Evolutionary conservation across 1,140 invertebrate genomes (phyloP).

Genomic region (Aricia agestis): DNA sequence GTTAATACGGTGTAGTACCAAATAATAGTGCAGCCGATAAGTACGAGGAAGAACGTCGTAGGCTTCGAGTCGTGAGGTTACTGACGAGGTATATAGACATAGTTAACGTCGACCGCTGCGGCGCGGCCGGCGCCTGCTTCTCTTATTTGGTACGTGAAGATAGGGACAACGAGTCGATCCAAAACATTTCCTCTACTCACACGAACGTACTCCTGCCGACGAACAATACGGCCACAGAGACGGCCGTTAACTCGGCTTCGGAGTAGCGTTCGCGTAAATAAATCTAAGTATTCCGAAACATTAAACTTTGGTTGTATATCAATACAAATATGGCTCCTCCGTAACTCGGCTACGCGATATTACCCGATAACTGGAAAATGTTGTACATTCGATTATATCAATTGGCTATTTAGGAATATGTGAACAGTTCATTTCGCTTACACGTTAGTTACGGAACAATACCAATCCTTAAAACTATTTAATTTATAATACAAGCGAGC

Average conservation of each 20-base stretch:
- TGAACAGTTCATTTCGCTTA: slow-evolving; percentile 8
- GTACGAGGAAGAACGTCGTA: slow-evolving; percentile 46
- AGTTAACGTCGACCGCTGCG: slow-evolving; percentile 38
- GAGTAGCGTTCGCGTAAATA: neutral
- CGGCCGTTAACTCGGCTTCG: neutral
- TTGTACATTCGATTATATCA: slow-evolving; percentile 8
- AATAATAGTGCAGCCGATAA: slow-evolving; percentile 73
- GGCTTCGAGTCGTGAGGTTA: slow-evolving; percentile 51
- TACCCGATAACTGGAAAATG: slow-evolving; percentile 7
- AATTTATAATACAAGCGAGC: slow-evolving; percentile 8
- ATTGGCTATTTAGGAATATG: slow-evolving; percentile 7
- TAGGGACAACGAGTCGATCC: slow-evolving; percentile 23
- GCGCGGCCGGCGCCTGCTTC: slow-evolving; percentile 39
- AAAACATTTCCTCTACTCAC: slow-evolving; percentile 6
- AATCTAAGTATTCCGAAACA: slow-evolving; percentile 14
- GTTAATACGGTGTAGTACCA: slow-evolving; percentile 64
- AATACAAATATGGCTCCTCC: slow-evolving; percentile 1
- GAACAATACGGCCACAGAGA: neutral
- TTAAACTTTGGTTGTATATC: neutral
- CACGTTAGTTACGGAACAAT: slow-evolving; percentile 14
- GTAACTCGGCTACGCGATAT: slow-evolving; percentile 14
- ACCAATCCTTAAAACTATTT: slow-evolving; percentile 15
- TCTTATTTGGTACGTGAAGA: slow-evolving; percentile 68
- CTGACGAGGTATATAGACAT: slow-evolving; percentile 62
- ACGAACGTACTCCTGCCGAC: slow-evolving; percentile 7